A percentile compares a stretch with the other conserved stretches of the same genome.
These are phyloP conservation scores for Thinocorus orbignyianus DNA, from an alignment of 2,113 vertebrate species.

Conservation along the genomic window DNA sequence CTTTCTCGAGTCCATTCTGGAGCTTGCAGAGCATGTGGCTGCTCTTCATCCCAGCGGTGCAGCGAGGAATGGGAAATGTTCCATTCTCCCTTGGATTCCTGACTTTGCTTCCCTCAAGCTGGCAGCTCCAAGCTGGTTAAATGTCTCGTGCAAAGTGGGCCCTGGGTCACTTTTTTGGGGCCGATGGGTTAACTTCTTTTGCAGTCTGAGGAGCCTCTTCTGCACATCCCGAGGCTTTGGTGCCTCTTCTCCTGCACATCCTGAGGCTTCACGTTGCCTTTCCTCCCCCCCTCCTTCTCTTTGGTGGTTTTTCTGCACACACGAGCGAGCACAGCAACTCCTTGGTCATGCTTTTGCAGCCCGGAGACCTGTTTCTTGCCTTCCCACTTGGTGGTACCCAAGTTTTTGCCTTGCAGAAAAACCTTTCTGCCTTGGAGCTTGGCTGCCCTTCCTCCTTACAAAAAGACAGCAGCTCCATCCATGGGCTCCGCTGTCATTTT, in stretches of 20 bases:
- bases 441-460: background rate
- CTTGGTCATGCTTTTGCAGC: background rate
- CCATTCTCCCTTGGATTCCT: background rate
- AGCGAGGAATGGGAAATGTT: background rate
- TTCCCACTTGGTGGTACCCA: background rate
- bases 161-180: background rate
- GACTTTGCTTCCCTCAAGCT: background rate
- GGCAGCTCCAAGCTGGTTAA: background rate
- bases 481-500: background rate
- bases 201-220: background rate
- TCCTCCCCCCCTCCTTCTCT: background rate
- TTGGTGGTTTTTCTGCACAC: background rate
- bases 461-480: background rate
- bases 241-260: background rate
- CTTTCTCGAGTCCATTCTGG: rapidly evolving
- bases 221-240: background rate
- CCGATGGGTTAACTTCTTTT: background rate
- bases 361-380: background rate
- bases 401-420: background rate
- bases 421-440: background rate
- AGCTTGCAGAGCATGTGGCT: background rate
- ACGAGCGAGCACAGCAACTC: rapidly evolving
- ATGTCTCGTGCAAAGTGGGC: too few species aligned
- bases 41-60: background rate
- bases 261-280: background rate